These are phyloP conservation scores for Isurus oxyrinchus DNA, from an alignment of 2,113 vertebrate species.

Conservation along the genomic window DNA sequence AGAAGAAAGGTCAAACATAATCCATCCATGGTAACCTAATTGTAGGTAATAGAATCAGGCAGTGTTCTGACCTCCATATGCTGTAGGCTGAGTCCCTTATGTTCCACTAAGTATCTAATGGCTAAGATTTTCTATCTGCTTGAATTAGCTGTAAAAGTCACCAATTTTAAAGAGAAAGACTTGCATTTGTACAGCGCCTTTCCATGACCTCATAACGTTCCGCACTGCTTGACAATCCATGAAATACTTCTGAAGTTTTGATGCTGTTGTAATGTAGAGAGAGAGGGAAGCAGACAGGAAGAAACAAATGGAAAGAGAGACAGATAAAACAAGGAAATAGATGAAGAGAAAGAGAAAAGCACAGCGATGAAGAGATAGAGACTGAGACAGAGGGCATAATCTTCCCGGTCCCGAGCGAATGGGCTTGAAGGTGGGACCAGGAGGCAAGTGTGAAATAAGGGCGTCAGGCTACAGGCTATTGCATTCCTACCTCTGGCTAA, in stretches of 20 bases:
- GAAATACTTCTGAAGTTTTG: not conserved
- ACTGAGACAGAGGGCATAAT: not conserved
- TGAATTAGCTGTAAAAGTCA: not conserved
- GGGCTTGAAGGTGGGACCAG: not conserved
- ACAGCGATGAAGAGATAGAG: not conserved
- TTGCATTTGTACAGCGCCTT: not conserved
- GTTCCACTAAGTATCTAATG: not conserved
- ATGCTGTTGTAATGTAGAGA: not conserved
- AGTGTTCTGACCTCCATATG: not conserved
- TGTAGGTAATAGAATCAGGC: not conserved
- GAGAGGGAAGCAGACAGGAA: not conserved
- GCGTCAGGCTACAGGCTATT: no score
- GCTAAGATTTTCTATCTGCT: not conserved
- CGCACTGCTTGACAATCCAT: not conserved
- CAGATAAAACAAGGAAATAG: not conserved
- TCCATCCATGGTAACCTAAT: not conserved
- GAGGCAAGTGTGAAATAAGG: not conserved
- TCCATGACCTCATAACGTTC: not conserved
- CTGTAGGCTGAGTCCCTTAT: not conserved
- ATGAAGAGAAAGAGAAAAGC: not conserved
- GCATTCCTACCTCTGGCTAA: not conserved
- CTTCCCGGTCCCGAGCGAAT: not conserved
- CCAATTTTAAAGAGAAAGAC: not conserved
- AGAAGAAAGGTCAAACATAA: not conserved
- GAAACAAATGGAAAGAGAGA: not conserved